Conservation (phyloP, 1,140 invertebrate species). For the Anadara kagoshimensis region DNA sequence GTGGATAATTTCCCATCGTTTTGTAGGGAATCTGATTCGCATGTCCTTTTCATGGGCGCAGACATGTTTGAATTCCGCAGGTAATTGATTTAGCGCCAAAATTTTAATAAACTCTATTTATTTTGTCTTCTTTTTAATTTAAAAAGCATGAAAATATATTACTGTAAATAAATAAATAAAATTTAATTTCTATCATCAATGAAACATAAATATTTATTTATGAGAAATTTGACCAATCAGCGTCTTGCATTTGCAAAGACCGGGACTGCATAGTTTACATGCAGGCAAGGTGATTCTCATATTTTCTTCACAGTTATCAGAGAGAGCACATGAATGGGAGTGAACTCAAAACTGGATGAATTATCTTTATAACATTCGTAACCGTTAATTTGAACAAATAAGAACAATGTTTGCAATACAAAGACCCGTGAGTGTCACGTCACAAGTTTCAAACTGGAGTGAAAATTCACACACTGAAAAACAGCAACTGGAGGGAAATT, state of each 20-base stretch:
- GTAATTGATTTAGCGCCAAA: not conserved
- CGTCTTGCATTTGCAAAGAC: not conserved
- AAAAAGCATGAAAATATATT: too few relatives aligned
- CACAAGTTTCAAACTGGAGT: not conserved
- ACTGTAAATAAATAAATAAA: too few relatives aligned
- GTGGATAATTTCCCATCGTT: constrained; percentile 13
- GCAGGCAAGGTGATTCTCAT: constrained; percentile 41
- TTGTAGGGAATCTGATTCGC: not conserved
- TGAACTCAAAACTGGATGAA: too few relatives aligned
- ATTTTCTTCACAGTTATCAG: too few relatives aligned
- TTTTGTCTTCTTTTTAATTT: too few relatives aligned
- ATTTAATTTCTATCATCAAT: too few relatives aligned
- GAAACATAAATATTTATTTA: too few relatives aligned
- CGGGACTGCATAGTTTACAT: constrained; percentile 34
- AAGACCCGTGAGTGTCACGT: constrained; percentile 16
- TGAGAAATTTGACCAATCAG: too few relatives aligned
- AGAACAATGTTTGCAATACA: not conserved
- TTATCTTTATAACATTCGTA: too few relatives aligned
- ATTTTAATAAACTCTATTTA: not conserved
- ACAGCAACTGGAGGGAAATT: constrained; percentile 56
- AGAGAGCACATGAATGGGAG: too few relatives aligned
- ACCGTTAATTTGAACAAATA: too few relatives aligned
- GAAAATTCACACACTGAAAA: constrained; percentile 39
- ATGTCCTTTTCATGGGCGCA: constrained; percentile 25
- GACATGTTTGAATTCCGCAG: constrained; percentile 27